A percentile compares a stretch with the other conserved stretches of the same genome.
Evolutionary conservation across 2,888 invertebrate genomes (phyloP).

Genomic region (Acanthosoma haemorrhoidale): DNA sequence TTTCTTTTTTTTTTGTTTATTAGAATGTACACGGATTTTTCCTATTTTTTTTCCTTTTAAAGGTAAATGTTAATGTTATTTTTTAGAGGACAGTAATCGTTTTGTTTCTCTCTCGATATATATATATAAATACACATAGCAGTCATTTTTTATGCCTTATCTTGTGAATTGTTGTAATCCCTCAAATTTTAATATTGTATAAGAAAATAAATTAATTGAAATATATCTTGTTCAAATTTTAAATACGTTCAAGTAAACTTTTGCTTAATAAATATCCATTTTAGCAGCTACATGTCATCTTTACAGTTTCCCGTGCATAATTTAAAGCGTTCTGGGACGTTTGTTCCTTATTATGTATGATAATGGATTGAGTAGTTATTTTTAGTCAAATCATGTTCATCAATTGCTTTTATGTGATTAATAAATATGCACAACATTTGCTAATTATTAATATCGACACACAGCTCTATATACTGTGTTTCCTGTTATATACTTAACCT

Average conservation of each 20-base stretch:
- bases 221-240: background rate
- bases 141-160: background rate
- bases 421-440: slow-evolving; percentile 8
- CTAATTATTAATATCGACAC: background rate
- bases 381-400: background rate
- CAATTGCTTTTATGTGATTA: background rate
- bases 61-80: background rate
- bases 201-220: background rate
- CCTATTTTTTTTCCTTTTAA: background rate
- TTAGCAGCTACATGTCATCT: background rate
- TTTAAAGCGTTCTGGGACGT: background rate
- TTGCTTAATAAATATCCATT: background rate
- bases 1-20: too few species aligned
- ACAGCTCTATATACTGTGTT: background rate
- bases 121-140: background rate
- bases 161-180: background rate
- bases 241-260: background rate
- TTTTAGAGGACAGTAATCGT: background rate
- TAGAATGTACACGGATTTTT: background rate
- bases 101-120: slow-evolving; percentile 1
- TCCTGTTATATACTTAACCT: background rate
- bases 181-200: background rate
- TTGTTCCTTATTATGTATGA: background rate
- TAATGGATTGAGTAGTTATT: slow-evolving; percentile 8
- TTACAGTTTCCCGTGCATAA: background rate